A percentile compares a stretch with the other conserved stretches of the same genome.
Conservation (phyloP, 2,797 vertebrate genomes). For the Hippoglossus hippoglossus region DNA sequence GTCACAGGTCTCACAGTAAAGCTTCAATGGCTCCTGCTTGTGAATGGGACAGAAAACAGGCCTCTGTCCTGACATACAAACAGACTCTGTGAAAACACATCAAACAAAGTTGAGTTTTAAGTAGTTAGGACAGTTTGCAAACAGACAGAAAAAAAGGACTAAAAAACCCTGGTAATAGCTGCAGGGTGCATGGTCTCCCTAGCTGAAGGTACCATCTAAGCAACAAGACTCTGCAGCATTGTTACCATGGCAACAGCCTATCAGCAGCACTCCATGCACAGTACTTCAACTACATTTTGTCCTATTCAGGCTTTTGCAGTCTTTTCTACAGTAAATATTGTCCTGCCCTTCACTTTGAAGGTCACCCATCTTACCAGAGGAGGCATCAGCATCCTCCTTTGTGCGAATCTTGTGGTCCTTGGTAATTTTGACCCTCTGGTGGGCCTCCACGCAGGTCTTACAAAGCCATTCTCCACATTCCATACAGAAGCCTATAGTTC, state of each 20-base stretch:
- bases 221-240: conserved; percentile 47
- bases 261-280: conserved; percentile 33
- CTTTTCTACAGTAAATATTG: conserved; percentile 4
- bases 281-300: conserved; percentile 14
- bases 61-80: conserved; percentile 91
- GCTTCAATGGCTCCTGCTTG: conserved; percentile 98
- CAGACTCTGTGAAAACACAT: conserved; percentile 86
- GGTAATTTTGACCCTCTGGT: conserved; percentile 98
- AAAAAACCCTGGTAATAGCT: conserved; percentile 12
- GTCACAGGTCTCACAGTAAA: conserved; percentile 99
- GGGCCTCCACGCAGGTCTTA: conserved; percentile 98
- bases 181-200: conserved; percentile 12
- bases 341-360: background rate
- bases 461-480: conserved; percentile 99
- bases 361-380: conserved; percentile 84
- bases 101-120: background rate
- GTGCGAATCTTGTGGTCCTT: conserved; percentile 98
- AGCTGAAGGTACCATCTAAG: conserved; percentile 36
- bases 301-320: conserved; percentile 25
- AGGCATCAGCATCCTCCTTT: conserved; percentile 91
- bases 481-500: conserved; percentile 96
- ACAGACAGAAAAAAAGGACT: background rate
- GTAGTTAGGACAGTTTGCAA: background rate
- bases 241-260: conserved; percentile 72
- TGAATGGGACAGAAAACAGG: conserved; percentile 97